Base-by-base conservation (phyloP, 2,888 invertebrate genomes). In the Dryococelus australis region DNA sequence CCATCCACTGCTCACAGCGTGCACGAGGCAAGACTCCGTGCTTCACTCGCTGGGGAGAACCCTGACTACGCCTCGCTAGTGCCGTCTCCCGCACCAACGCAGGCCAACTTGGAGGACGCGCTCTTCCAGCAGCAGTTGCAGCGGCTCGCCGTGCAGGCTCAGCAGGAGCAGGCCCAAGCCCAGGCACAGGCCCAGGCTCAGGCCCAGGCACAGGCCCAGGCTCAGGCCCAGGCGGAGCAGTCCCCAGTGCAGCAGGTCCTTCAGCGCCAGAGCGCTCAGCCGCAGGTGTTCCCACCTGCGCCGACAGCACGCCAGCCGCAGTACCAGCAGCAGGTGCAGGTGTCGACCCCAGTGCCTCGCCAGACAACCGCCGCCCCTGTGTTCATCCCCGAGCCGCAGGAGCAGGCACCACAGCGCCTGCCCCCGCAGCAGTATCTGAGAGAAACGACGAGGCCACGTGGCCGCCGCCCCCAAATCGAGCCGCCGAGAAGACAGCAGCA, bases 1-100 rank as follows among this genome's bases (percentile, higher is more conserved):
- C 43, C 85, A 28, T 51, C 88, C 13, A 85, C 86, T 26, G 89
- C 78, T 27, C 86, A 87, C 84, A 65, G 35, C 81, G 51, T 89
- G 43, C 88, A 88, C 85, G 86, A 88, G n/a, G 88, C 89, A 2
- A 87, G 89, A 0, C 88, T 88, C 80, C 85, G 88, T 26, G 87
- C 88, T 4, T 84, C 89, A 20, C 88, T 89, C n/a, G 87, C 88
- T 65, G 89, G 88, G 0, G 51, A 53, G 8, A 86, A 89, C 84
- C 88, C 88, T 85, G 86, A 87, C 47, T 47, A 51, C 26, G 85
- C 86, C 16, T 28, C 80, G 81, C 85, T 47, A 26, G 12, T 78
- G 26, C 84, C 43, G 43, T 81, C 35, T 20, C 28, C 79, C 24
- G 35, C 51, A 12, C 28, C 86, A 4, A 28, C 83, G 24, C n/a